These are phyloP conservation scores for Doryteuthis pealeii DNA, from an alignment of 1,140 invertebrate genomes.

Conservation along the genomic window DNA sequence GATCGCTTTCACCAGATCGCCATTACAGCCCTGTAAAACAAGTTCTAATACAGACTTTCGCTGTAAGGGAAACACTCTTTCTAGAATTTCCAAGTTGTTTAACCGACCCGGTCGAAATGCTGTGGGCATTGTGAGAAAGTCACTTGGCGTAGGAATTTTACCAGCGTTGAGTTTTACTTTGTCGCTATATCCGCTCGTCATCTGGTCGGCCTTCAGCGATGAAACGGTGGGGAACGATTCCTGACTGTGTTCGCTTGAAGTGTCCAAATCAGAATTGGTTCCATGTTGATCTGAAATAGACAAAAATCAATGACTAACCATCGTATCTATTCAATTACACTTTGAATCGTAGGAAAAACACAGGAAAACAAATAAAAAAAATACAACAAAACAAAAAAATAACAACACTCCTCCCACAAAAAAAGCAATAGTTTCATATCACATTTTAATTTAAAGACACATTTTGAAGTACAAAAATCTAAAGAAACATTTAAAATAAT, in stretches of 20 bases:
- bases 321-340: not conserved
- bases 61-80: slow-evolving; percentile 84
- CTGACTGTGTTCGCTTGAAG: slow-evolving; percentile 27
- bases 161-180: not conserved
- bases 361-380: too few relatives aligned
- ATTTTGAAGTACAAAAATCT: too few relatives aligned
- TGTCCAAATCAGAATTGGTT: slow-evolving; percentile 25
- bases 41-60: slow-evolving; percentile 80
- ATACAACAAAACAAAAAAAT: too few relatives aligned
- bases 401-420: too few relatives aligned
- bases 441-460: too few relatives aligned
- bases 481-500: too few relatives aligned
- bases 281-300: not conserved
- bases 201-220: slow-evolving; percentile 1
- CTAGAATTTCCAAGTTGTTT: slow-evolving; percentile 78
- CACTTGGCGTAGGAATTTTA: not conserved
- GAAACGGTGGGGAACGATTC: slow-evolving; percentile 19
- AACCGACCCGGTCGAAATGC: slow-evolving; percentile 60
- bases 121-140: slow-evolving; percentile 29
- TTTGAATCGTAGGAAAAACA: too few relatives aligned
- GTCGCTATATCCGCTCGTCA: slow-evolving; percentile 18
- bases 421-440: too few relatives aligned
- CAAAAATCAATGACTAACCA: not conserved
- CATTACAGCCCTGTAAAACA: slow-evolving; percentile 80
- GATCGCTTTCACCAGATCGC: slow-evolving; percentile 80